Evolutionary conservation across 2,888 invertebrate species (phyloP).

Genomic region (Dasypolia templi): DNA sequence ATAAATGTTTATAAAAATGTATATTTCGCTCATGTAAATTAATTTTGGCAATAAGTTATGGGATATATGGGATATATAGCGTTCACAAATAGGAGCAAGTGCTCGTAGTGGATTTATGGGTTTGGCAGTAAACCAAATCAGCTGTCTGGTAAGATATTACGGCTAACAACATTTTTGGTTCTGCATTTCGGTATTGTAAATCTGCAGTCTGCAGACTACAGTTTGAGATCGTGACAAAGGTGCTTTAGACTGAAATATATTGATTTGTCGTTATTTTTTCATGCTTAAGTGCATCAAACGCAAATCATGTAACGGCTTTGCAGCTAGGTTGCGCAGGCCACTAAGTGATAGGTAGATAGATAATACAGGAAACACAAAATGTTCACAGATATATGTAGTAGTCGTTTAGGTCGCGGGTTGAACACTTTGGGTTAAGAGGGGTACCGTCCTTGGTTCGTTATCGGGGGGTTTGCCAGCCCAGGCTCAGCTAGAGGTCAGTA

Average conservation of each 20-base stretch:
- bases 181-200: slow-evolving; percentile 17
- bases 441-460: too few relatives aligned
- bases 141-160: slow-evolving; percentile 34
- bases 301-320: too few relatives aligned
- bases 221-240: not conserved
- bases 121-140: slow-evolving; percentile 41
- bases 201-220: slow-evolving; percentile 7
- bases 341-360: too few relatives aligned
- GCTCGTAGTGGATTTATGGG: slow-evolving; percentile 39
- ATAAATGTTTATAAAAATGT: slow-evolving; percentile 17
- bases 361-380: too few relatives aligned
- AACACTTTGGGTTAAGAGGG: too few relatives aligned
- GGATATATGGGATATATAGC: slow-evolving; percentile 46
- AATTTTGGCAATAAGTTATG: slow-evolving; percentile 45
- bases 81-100: slow-evolving; percentile 38
- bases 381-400: too few relatives aligned
- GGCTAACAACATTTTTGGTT: slow-evolving; percentile 25
- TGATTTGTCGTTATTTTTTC: too few relatives aligned
- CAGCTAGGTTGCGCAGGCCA: too few relatives aligned
- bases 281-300: too few relatives aligned
- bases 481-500: too few relatives aligned
- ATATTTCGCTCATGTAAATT: slow-evolving; percentile 42
- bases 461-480: too few relatives aligned
- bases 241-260: not conserved
- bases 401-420: too few relatives aligned